Base-by-base conservation (phyloP, 2,113 vertebrate species). In the Reinhardtius hippoglossoides region DNA sequence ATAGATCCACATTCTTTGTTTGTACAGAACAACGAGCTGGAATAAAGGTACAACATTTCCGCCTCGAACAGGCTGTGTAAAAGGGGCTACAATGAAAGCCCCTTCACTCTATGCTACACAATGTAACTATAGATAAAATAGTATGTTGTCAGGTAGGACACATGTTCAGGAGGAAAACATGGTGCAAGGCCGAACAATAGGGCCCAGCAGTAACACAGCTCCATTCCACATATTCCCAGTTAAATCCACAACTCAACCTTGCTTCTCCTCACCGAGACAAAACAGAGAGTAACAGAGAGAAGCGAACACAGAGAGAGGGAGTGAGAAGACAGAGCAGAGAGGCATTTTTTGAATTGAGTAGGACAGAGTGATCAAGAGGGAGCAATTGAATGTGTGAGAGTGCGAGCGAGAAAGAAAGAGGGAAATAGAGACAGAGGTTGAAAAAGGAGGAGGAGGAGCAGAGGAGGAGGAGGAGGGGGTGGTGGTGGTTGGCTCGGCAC, bases 291-390 rank as follows among this genome's bases (percentile, higher is more conserved):
- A 82, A 86, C 66, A 69, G 46, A 35, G n/a, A 42, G 61, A 20
- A 56, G 8, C 55, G 15, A 75, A 24, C 40, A 83, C 20, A 21
- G 26, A 59, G 61, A 61, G 60, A 48, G 40, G 55, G 67, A 71
- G 62, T 0, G 52, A 70, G 20, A 50, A 69, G 48, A 74, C 9
- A 57, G 73, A 69, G 58, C 46, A 67, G 52, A 86, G 74, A 85
- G 72, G 67, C 31, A 52, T 76, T 76, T 87, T 69, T 73, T 24
- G 68, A 87, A 87, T 87, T 50, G 83, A 87, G 83, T 76, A 70
- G 84, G 74, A 87, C 84, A 78, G 74, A 89, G 85, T 80, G 88
- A 91, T 91, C 85, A 88, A 87, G 86, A 83, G 88, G 82, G 86
- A 85, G 78, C 84, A 84, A 88, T 76, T 89, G 89, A 88, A 88